Conservation (phyloP, 2,888 invertebrate genomes). For the Caprella mutica region DNA sequence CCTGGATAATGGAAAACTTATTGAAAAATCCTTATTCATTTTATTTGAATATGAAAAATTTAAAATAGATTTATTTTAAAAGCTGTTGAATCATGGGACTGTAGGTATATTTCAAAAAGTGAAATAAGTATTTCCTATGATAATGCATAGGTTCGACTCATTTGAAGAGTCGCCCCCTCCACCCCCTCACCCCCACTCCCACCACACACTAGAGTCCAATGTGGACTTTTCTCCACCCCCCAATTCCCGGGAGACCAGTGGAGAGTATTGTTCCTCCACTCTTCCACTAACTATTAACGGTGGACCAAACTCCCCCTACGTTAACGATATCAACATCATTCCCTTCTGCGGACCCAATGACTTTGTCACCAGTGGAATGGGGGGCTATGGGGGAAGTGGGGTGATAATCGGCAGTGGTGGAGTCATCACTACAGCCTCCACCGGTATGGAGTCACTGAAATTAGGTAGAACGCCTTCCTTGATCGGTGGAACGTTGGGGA, state of each 20-base stretch:
- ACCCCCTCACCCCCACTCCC: neutral
- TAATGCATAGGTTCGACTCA: slow-evolving; percentile 9
- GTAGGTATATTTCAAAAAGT: too few species aligned
- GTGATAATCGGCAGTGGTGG: slow-evolving; percentile 7
- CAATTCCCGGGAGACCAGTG: slow-evolving; percentile 2
- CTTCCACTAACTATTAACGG: slow-evolving; percentile 5
- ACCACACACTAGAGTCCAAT: slow-evolving; percentile 1
- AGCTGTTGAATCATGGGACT: too few species aligned
- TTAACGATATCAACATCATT: neutral
- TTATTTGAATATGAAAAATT: too few species aligned
- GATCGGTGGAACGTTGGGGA: neutral
- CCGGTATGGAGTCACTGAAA: too few species aligned
- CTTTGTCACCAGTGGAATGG: neutral
- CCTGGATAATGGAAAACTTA: too few species aligned
- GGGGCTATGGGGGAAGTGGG: slow-evolving; percentile 4
- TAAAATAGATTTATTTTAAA: too few species aligned
- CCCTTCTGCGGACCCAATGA: too few species aligned
- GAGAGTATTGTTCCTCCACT: neutral
- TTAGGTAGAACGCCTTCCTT: too few species aligned
- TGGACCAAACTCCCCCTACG: neutral
- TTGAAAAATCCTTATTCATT: too few species aligned
- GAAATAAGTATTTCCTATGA: too few species aligned
- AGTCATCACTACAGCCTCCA: neutral
- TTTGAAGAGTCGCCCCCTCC: slow-evolving; percentile 8
- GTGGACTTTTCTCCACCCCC: neutral